Conservation (phyloP, 2,113 vertebrate genomes). For the Xiphorhynchus elegans region DNA sequence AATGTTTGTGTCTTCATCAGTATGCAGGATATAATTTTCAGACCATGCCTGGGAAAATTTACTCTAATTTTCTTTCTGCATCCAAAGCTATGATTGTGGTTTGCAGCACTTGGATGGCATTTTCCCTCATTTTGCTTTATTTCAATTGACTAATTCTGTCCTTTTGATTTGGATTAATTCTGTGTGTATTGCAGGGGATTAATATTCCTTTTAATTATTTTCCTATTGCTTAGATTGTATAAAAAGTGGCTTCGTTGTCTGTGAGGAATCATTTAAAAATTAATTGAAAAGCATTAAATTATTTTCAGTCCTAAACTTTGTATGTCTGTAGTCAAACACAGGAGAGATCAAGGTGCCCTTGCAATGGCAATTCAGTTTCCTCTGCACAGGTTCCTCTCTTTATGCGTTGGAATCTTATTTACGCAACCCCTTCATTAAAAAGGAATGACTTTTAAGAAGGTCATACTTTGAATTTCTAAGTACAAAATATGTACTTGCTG, state of each 20-base stretch:
- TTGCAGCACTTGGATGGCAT: neutral
- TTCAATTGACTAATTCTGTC: neutral
- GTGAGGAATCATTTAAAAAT: neutral
- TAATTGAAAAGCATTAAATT: neutral
- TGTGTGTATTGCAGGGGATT: neutral
- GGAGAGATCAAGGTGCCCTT: neutral
- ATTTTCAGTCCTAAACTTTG: neutral
- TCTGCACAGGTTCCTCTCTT: neutral
- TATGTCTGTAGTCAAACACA: neutral
- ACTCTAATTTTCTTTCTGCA: neutral
- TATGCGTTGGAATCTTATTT: neutral
- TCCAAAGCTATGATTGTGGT: neutral
- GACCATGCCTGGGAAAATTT: neutral
- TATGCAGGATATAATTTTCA: neutral
- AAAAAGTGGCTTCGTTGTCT: neutral
- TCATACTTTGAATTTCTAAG: neutral
- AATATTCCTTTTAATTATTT: neutral
- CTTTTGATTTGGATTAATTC: neutral
- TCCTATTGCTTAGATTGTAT: neutral
- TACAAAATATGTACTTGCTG: neutral
- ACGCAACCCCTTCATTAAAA: neutral
- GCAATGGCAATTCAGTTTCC: neutral
- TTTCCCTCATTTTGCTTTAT: neutral
- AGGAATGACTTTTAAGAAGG: neutral
- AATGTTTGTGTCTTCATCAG: neutral